A percentile compares a stretch with the other conserved stretches of the same genome.
phyloP scores from a whole-genome alignment of 1,140 invertebrate species.

The Babylonia areolata region DNA sequence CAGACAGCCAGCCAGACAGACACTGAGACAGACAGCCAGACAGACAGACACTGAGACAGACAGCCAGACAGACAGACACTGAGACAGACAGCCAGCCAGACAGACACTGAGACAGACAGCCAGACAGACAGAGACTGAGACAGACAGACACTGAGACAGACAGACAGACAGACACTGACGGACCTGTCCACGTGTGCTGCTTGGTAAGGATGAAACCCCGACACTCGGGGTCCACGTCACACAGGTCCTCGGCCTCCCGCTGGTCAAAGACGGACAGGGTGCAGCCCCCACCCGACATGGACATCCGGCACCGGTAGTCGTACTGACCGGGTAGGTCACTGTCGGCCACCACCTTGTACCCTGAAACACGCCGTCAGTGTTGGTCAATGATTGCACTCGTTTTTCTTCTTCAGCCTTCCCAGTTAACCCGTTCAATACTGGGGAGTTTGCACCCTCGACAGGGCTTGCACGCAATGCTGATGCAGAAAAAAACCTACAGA shows the following conservation, averaged over 20 bases:
- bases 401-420: no score
- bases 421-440: neutral
- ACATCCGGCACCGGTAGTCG: slow-evolving; percentile 74
- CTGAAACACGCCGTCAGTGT: no score
- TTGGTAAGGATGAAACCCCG: slow-evolving; percentile 73
- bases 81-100: neutral
- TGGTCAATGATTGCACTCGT: neutral
- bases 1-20: no score
- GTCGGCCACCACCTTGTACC: slow-evolving; percentile 47
- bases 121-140: neutral
- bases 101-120: neutral
- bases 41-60: no score
- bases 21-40: neutral
- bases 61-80: neutral
- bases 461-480: no score
- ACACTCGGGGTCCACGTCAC: slow-evolving; percentile 71
- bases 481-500: no score
- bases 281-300: slow-evolving; percentile 71
- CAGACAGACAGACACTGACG: neutral
- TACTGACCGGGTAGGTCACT: slow-evolving; percentile 72
- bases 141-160: neutral
- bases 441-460: no score
- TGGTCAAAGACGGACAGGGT: slow-evolving; percentile 74
- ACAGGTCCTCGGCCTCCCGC: slow-evolving; percentile 73
- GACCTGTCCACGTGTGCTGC: slow-evolving; percentile 75